These are phyloP conservation scores for Drosophila diplacantha DNA, from an alignment of 2,888 invertebrate species.

Conservation along the genomic window DNA sequence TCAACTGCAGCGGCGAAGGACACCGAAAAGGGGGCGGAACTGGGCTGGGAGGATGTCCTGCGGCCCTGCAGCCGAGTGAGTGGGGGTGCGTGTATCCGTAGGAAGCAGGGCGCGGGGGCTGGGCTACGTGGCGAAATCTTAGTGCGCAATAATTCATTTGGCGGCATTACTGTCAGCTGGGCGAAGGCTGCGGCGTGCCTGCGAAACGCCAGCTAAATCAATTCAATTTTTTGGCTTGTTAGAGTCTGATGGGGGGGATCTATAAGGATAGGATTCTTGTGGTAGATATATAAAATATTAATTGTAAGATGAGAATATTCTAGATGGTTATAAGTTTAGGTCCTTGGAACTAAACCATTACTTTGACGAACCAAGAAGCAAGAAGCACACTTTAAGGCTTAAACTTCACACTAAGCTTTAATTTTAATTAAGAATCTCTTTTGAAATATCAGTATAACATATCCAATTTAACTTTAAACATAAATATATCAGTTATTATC, in stretches of 20 bases:
- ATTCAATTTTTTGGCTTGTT: conserved; percentile 26
- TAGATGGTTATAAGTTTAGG: background rate
- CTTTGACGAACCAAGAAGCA: background rate
- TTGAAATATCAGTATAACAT: background rate
- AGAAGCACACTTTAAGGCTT: background rate
- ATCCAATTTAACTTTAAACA: too few relatives aligned
- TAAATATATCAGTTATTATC: background rate
- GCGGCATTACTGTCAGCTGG: conserved; percentile 41
- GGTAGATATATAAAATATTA: too few relatives aligned
- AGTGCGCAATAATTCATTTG: conserved; percentile 64
- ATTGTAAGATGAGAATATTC: background rate
- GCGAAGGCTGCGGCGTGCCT: conserved; percentile 38
- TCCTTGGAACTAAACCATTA: background rate
- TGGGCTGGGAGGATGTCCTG: conserved; percentile 16
- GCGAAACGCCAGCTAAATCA: conserved; percentile 44
- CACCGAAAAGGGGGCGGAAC: conserved; percentile 9
- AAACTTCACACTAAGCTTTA: background rate
- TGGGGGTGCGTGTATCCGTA: conserved; percentile 17
- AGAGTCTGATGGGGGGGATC: background rate
- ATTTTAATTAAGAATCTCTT: background rate
- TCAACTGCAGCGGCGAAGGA: conserved; percentile 50
- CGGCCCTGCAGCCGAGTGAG: background rate
- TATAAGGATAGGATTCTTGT: background rate
- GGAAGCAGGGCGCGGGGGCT: background rate
- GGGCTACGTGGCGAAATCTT: conserved; percentile 31